Conservation (phyloP, 2,113 vertebrate species). For the Uropsilus gracilis region DNA sequence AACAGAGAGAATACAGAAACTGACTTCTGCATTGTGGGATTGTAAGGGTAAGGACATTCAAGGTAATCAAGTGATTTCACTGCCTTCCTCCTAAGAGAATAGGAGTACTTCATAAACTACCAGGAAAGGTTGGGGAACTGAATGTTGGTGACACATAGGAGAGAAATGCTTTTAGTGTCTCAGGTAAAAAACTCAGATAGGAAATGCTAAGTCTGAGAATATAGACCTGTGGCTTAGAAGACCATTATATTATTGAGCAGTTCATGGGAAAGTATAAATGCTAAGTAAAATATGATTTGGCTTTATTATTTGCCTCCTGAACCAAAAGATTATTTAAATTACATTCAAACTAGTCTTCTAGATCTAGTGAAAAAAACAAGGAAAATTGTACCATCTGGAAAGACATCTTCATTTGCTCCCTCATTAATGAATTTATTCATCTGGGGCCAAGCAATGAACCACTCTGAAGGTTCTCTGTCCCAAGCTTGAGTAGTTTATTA, state of each 20-base stretch:
- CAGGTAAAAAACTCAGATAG: slow-evolving; percentile 5
- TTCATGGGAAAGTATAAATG: background rate
- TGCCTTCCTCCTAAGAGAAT: background rate
- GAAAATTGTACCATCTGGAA: slow-evolving; percentile 56
- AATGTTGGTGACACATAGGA: background rate
- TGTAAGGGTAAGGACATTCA: background rate
- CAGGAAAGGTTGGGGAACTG: background rate
- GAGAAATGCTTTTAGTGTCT: background rate
- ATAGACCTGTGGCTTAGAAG: background rate
- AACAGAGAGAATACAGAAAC: background rate
- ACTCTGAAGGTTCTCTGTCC: background rate
- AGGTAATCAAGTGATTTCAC: background rate
- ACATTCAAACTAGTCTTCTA: slow-evolving; percentile 32
- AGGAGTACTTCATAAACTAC: background rate
- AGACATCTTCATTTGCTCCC: slow-evolving; percentile 41
- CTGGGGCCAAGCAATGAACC: background rate
- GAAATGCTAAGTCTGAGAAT: background rate
- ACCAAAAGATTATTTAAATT: slow-evolving; percentile 41
- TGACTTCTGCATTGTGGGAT: background rate
- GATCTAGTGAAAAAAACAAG: slow-evolving; percentile 64
- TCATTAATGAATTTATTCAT: slow-evolving; percentile 47
- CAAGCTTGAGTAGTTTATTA: slow-evolving; percentile 29
- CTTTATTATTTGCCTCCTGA: slow-evolving; percentile 50
- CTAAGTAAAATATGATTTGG: background rate
- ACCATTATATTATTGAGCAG: background rate